Percentiles rank a stretch among this genome's conserved stretches.
Evolutionary conservation across 2,797 vertebrate genomes (phyloP).

Genomic region (Cynopterus sphinx): DNA sequence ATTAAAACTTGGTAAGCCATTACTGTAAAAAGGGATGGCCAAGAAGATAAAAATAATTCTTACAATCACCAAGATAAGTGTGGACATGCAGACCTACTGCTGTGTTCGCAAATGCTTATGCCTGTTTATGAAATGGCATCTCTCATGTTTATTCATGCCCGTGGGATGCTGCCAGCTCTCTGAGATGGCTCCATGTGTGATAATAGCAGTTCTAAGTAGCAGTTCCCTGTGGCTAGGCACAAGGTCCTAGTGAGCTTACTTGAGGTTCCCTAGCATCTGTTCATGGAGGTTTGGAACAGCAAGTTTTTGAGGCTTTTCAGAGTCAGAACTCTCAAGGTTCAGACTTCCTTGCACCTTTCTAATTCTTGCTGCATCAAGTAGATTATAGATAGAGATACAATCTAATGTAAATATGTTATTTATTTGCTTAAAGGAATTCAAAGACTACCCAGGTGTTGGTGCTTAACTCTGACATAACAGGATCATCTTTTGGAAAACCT

Average conservation of each 20-base stretch:
- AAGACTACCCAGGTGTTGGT: not conserved
- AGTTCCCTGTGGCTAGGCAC: conserved; percentile 45
- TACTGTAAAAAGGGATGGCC: not conserved
- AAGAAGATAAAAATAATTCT: conserved; percentile 64
- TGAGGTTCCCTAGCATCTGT: not conserved
- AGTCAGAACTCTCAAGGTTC: not conserved
- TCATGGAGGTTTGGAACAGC: not conserved
- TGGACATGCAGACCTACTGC: conserved; percentile 55
- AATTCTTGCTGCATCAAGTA: not conserved
- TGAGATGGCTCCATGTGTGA: conserved; percentile 39
- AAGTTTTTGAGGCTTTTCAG: conserved; percentile 6
- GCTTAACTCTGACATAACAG: not conserved
- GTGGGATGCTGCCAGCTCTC: conserved; percentile 60
- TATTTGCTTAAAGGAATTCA: not conserved
- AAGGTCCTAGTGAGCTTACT: conserved; percentile 34
- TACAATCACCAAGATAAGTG: conserved; percentile 58
- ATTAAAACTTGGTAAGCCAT: not conserved
- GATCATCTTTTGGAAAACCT: not conserved
- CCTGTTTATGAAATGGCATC: conserved; percentile 50
- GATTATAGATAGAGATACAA: too few relatives aligned
- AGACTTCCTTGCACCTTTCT: not conserved
- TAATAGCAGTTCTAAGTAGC: conserved; percentile 58
- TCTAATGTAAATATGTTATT: not conserved
- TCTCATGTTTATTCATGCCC: conserved; percentile 56
- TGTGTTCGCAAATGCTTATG: conserved; percentile 69